Evolutionary conservation across 2,797 vertebrate genomes (phyloP).

Genomic region (Malacoctenus gilli): DNA sequence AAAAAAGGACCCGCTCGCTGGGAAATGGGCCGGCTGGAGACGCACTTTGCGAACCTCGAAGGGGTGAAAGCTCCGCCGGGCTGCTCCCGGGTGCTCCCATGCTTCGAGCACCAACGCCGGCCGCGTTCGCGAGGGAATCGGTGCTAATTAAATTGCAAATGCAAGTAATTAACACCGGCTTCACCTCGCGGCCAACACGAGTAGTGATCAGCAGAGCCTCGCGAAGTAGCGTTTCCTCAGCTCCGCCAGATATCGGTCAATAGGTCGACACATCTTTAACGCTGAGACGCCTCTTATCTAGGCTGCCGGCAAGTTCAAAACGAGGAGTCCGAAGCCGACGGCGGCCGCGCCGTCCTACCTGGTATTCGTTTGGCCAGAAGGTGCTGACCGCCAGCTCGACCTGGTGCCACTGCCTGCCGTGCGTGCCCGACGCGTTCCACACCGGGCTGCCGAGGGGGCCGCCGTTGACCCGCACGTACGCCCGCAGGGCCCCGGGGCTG

Average conservation of each 20-base stretch:
- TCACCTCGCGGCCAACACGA: slow-evolving; percentile 59
- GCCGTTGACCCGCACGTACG: slow-evolving; percentile 90
- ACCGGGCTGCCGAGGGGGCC: slow-evolving; percentile 88
- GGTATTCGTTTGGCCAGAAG: slow-evolving; percentile 97
- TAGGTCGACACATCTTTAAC: slow-evolving; percentile 11
- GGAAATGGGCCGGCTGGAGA: slow-evolving; percentile 29
- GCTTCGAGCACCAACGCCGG: slow-evolving; percentile 54
- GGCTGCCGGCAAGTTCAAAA: background rate
- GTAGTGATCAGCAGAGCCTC: slow-evolving; percentile 46
- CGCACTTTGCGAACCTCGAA: slow-evolving; percentile 4
- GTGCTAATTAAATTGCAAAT: slow-evolving; percentile 79
- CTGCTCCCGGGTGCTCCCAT: slow-evolving; percentile 34
- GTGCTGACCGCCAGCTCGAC: slow-evolving; percentile 95
- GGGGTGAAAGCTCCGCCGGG: slow-evolving; percentile 41
- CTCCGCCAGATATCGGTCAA: slow-evolving; percentile 25
- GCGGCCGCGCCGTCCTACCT: slow-evolving; percentile 87
- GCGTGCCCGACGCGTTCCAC: slow-evolving; percentile 90
- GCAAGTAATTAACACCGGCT: slow-evolving; percentile 76
- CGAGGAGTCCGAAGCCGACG: too few species aligned
- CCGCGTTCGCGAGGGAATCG: slow-evolving; percentile 62
- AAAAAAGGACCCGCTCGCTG: too few species aligned
- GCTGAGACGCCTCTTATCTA: slow-evolving; percentile 1
- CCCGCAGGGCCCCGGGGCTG: slow-evolving; percentile 88
- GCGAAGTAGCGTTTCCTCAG: slow-evolving; percentile 30
- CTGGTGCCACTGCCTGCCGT: slow-evolving; percentile 93